A percentile compares a stretch with the other conserved stretches of the same genome.
Conservation (phyloP, 2,113 vertebrate species). For the Peromyscus californicus region DNA sequence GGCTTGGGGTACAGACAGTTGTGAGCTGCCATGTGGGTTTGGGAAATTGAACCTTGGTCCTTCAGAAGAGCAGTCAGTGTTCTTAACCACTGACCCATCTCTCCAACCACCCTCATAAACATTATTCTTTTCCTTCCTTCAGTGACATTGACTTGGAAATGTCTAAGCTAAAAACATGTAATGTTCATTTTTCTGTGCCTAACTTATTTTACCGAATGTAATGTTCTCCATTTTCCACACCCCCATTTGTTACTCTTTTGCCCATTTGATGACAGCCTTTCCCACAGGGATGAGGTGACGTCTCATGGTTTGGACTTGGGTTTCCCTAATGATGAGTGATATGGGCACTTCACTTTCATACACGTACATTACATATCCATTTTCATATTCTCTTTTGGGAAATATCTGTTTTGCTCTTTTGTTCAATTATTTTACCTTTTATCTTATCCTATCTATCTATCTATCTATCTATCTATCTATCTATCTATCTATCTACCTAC, state of each 20-base stretch:
- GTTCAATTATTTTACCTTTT: not conserved
- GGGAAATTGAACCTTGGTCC: not conserved
- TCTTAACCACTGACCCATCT: not conserved
- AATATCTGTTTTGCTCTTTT: not conserved
- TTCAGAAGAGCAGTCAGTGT: not conserved
- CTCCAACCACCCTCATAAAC: not conserved
- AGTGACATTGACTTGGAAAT: not conserved
- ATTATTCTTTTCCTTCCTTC: not conserved
- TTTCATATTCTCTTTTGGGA: not conserved
- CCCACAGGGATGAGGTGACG: not conserved
- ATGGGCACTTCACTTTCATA: not conserved
- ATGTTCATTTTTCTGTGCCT: not conserved
- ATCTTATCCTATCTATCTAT: not conserved
- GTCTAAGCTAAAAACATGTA: not conserved
- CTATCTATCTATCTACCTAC: not conserved
- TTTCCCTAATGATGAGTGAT: not conserved
- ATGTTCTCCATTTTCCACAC: not conserved
- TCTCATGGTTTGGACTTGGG: not conserved
- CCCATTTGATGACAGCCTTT: not conserved
- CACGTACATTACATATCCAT: not conserved
- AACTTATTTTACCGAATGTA: not conserved
- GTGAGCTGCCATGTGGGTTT: not conserved
- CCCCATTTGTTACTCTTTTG: not conserved
- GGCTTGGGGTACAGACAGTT: not conserved
- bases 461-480: not conserved